A percentile compares a stretch with the other conserved stretches of the same genome.
Conservation (phyloP, 2,113 vertebrate genomes). For the Tetraodon nigroviridis region DNA sequence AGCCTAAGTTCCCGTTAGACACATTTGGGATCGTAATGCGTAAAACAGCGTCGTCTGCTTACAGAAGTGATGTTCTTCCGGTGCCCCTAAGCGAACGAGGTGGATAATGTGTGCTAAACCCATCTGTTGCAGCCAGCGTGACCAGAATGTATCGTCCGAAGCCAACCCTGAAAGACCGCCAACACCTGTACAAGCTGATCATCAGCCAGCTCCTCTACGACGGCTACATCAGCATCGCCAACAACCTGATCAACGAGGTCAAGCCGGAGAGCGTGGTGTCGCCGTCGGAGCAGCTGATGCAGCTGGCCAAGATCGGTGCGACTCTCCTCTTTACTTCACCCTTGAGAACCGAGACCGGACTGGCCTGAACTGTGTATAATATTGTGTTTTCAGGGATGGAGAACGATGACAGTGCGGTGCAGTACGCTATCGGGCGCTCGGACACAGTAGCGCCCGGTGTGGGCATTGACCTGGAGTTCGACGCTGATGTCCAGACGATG, state of each 20-base stretch:
- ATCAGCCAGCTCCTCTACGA: slow-evolving; percentile 97
- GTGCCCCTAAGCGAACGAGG: not conserved
- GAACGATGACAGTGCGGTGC: slow-evolving; percentile 92
- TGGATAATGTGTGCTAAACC: slow-evolving; percentile 2
- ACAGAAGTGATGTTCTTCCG: not conserved
- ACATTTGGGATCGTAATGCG: too few species aligned
- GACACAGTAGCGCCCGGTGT: slow-evolving; percentile 94
- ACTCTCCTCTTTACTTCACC: not conserved
- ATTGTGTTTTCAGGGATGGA: slow-evolving; percentile 83
- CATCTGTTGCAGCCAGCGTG: slow-evolving; percentile 11
- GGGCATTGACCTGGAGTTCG: slow-evolving; percentile 95
- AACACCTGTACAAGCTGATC: slow-evolving; percentile 95
- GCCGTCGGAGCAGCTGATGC: slow-evolving; percentile 95
- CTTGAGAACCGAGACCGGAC: not conserved
- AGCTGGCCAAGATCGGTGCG: slow-evolving; percentile 93
- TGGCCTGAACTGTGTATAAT: not conserved
- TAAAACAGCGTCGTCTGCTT: not conserved
- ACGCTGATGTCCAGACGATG: slow-evolving; percentile 97
- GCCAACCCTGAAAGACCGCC: slow-evolving; percentile 92
- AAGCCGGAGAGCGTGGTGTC: slow-evolving; percentile 91
- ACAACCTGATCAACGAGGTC: slow-evolving; percentile 90
- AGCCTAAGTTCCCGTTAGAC: too few species aligned
- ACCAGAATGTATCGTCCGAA: slow-evolving; percentile 89
- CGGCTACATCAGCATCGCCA: slow-evolving; percentile 95
- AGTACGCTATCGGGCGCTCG: slow-evolving; percentile 95